Evolutionary conservation across 2,113 vertebrate species (phyloP).

Genomic region (Dendropsophus ebraccatus): DNA sequence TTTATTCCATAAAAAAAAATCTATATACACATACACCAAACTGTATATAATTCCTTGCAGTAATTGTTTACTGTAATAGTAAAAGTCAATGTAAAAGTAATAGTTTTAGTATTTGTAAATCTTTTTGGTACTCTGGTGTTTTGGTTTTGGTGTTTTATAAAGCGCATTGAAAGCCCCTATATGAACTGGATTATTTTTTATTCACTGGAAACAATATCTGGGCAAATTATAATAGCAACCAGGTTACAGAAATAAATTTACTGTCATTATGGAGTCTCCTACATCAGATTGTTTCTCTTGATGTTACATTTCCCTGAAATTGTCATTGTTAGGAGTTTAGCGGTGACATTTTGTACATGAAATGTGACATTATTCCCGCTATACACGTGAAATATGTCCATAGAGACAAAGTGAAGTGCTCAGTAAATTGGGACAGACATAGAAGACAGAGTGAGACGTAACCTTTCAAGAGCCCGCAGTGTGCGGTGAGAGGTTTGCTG

Average conservation of each 20-base stretch:
- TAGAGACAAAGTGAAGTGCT: constrained; percentile 7
- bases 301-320: constrained; percentile 34
- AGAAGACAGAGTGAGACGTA: constrained; percentile 30
- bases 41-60: too few species aligned
- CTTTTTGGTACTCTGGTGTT: too few species aligned
- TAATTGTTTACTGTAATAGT: too few species aligned
- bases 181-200: neutral
- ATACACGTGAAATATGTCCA: constrained; percentile 26
- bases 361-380: constrained; percentile 44
- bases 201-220: neutral
- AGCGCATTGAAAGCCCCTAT: neutral
- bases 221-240: neutral
- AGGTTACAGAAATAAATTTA: neutral
- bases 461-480: constrained; percentile 5
- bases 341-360: constrained; percentile 22
- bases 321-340: constrained; percentile 9
- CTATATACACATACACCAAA: too few species aligned
- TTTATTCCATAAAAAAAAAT: too few species aligned
- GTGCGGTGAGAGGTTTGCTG: neutral
- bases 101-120: too few species aligned
- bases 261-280: constrained; percentile 29
- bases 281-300: neutral
- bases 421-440: neutral
- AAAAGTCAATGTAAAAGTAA: too few species aligned
- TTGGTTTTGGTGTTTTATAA: neutral